Conservation (phyloP, 2,113 vertebrate genomes). For the Hassar affinis region DNA sequence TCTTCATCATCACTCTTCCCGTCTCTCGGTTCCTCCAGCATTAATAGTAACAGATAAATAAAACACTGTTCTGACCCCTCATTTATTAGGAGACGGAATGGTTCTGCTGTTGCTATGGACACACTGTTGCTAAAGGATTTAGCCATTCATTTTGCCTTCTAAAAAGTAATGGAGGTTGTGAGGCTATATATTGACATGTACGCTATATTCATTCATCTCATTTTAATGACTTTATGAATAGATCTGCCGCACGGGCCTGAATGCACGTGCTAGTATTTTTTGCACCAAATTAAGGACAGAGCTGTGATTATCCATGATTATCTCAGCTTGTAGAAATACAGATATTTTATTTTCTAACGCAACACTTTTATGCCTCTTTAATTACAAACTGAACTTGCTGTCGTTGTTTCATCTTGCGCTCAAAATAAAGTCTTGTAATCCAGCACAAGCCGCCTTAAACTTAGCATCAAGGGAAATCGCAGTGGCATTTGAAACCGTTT, state of each 20-base stretch:
- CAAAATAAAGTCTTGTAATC: constrained; percentile 39
- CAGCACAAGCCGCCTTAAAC: constrained; percentile 37
- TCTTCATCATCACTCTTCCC: not conserved
- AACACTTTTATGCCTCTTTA: constrained; percentile 28
- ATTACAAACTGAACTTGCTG: constrained; percentile 14
- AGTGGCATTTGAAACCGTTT: constrained; percentile 35
- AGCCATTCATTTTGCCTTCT: constrained; percentile 36
- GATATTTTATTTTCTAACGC: constrained; percentile 5
- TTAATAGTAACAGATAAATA: constrained; percentile 41
- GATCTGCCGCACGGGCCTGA: constrained; percentile 2
- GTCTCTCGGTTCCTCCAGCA: constrained; percentile 26
- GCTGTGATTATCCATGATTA: not conserved
- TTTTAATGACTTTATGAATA: constrained; percentile 40
- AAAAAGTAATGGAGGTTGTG: constrained; percentile 42
- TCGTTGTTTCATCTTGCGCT: constrained; percentile 33
- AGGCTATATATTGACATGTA: constrained; percentile 18
- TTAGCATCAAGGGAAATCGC: constrained; percentile 40
- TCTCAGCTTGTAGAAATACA: not conserved
- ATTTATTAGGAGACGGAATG: constrained; percentile 35
- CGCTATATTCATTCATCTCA: constrained; percentile 18
- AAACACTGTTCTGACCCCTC: constrained; percentile 39
- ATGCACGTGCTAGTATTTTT: not conserved
- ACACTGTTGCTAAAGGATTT: constrained; percentile 41
- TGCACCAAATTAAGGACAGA: not conserved
- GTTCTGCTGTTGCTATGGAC: constrained; percentile 57